Conservation (phyloP, 2,113 vertebrate genomes). For the Protomyctophum bolini region DNA sequence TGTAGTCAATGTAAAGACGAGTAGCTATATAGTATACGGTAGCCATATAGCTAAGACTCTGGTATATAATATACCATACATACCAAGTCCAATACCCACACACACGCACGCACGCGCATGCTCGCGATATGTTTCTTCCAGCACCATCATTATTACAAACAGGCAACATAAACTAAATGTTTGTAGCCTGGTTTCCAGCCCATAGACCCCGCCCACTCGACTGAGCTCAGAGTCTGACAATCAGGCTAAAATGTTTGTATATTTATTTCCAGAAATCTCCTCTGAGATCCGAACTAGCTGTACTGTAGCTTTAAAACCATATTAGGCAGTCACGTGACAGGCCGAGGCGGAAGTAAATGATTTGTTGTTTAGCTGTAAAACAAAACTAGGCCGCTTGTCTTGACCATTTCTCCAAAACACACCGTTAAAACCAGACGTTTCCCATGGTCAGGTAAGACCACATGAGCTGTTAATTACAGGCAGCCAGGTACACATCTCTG, state of each 20-base stretch:
- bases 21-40: too few species aligned
- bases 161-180: background rate
- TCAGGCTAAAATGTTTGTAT: background rate
- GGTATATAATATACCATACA: too few species aligned
- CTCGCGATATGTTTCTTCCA: background rate
- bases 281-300: background rate
- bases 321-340: slow-evolving; percentile 44
- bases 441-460: slow-evolving; percentile 71
- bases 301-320: background rate
- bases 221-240: too few species aligned
- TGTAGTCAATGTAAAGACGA: too few species aligned
- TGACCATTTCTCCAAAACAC: background rate
- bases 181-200: too few species aligned
- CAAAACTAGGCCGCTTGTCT: background rate
- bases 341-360: slow-evolving; percentile 50
- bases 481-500: too few species aligned
- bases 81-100: too few species aligned
- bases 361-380: slow-evolving; percentile 25
- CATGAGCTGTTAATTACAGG: too few species aligned
- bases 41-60: too few species aligned
- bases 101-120: background rate
- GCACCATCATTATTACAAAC: background rate
- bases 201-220: too few species aligned
- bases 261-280: background rate
- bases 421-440: slow-evolving; percentile 12